Percentiles rank a stretch among this genome's conserved stretches.
Conservation (phyloP, 35 echinoderm and acorn worm species). For the Hemicentrotus pulcherrimus region DNA sequence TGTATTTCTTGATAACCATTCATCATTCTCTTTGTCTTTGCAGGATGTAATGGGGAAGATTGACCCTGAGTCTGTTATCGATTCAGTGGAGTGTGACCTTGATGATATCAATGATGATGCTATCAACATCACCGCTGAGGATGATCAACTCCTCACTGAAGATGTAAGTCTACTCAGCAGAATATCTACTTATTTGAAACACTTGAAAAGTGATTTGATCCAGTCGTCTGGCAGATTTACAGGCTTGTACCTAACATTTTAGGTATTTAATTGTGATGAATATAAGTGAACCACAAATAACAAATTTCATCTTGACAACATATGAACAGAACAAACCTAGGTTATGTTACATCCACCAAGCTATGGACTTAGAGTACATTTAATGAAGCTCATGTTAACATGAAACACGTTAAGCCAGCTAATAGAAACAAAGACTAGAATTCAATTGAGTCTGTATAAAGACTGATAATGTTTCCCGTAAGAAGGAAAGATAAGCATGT, state of each 20-base stretch:
- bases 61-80: background rate
- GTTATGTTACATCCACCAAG: background rate
- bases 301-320: background rate
- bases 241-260: background rate
- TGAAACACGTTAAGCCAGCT: too few relatives aligned
- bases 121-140: slow-evolving; percentile 59
- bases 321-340: background rate
- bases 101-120: slow-evolving; percentile 56
- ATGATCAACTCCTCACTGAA: slow-evolving; percentile 67
- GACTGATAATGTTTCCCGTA: too few relatives aligned
- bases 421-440: too few relatives aligned
- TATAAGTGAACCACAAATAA: background rate
- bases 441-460: too few relatives aligned
- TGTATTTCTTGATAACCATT: too few relatives aligned
- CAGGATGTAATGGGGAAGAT: slow-evolving; percentile 11
- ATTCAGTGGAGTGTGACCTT: background rate
- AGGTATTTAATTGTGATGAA: background rate
- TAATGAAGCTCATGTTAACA: too few relatives aligned
- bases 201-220: too few relatives aligned
- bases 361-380: too few relatives aligned
- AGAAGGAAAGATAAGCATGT: background rate
- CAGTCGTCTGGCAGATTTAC: background rate
- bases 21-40: background rate
- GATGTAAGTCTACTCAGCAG: slow-evolving; percentile 43
- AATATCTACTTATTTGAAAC: too few relatives aligned